Percentiles rank a stretch among this genome's conserved stretches.
Conservation (phyloP, 2,888 invertebrate genomes). For the Spicauda simplicius region DNA sequence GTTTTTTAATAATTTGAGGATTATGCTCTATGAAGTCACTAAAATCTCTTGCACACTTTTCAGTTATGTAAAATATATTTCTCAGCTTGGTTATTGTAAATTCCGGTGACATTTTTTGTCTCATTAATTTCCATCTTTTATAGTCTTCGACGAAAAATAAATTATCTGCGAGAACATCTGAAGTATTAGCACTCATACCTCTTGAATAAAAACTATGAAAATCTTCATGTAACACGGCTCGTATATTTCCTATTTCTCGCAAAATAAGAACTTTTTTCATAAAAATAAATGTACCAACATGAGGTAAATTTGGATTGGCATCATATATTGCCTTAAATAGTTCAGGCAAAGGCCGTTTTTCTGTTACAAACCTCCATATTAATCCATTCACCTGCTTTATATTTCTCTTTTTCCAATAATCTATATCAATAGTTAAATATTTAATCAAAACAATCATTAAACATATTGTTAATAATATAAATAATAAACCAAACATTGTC, state of each 20-base stretch:
- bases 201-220: constrained; percentile 58
- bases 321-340: constrained; percentile 3
- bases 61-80: constrained; percentile 63
- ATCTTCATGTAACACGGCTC: constrained; percentile 53
- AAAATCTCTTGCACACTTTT: constrained; percentile 62
- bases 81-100: constrained; percentile 67
- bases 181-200: constrained; percentile 51
- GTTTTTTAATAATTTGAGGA: constrained; percentile 46
- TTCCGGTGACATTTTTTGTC: constrained; percentile 64
- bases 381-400: constrained; percentile 39
- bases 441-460: constrained; percentile 2
- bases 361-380: constrained; percentile 34
- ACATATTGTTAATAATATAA: neutral
- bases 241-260: constrained; percentile 54
- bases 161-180: constrained; percentile 57
- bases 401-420: constrained; percentile 41
- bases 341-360: constrained; percentile 39
- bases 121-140: constrained; percentile 64
- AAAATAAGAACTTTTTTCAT: constrained; percentile 50
- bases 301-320: constrained; percentile 11
- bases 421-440: neutral
- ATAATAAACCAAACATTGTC: neutral
- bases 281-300: constrained; percentile 39
- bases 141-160: constrained; percentile 57
- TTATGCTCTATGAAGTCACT: constrained; percentile 52